A percentile compares a stretch with the other conserved stretches of the same genome.
phyloP scores from a whole-genome alignment of 1,140 invertebrate genomes.

The Euwallacea fornicatus region DNA sequence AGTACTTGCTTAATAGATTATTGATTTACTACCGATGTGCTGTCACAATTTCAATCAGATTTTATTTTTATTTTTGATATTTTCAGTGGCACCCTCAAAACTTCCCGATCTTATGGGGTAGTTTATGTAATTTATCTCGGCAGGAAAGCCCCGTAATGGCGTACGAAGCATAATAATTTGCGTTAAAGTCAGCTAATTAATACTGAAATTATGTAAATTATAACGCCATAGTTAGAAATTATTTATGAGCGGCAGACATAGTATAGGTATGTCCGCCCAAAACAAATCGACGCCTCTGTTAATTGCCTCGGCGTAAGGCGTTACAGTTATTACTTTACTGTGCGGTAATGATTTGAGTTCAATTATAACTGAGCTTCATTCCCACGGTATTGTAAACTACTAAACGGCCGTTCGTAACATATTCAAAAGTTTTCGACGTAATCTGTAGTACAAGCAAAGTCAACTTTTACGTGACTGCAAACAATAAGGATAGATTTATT shows the following conservation, averaged over 20 bases:
- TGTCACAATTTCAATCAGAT: too few species aligned
- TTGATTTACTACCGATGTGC: background rate
- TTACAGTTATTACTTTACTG: constrained; percentile 28
- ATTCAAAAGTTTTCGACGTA: constrained; percentile 34
- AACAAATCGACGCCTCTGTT: constrained; percentile 19
- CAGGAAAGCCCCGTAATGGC: too few species aligned
- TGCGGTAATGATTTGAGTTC: constrained; percentile 21
- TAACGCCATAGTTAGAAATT: too few species aligned
- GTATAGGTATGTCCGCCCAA: background rate
- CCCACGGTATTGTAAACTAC: constrained; percentile 24
- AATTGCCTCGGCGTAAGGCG: constrained; percentile 17
- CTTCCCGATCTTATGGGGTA: too few species aligned
- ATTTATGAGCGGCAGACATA: background rate
- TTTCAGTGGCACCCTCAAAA: too few species aligned
- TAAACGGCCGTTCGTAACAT: constrained; percentile 20
- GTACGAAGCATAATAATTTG: too few species aligned
- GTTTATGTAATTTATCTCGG: too few species aligned
- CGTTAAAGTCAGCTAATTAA: too few species aligned
- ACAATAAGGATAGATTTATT: constrained; percentile 38
- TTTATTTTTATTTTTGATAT: too few species aligned
- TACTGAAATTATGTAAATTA: too few species aligned
- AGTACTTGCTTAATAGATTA: background rate
- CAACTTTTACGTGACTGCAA: constrained; percentile 35
- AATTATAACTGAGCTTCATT: constrained; percentile 14
- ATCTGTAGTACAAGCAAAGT: constrained; percentile 35